A percentile compares a stretch with the other conserved stretches of the same genome.
Conservation (phyloP, 2,888 invertebrate species). For the Drosophila silvestris region DNA sequence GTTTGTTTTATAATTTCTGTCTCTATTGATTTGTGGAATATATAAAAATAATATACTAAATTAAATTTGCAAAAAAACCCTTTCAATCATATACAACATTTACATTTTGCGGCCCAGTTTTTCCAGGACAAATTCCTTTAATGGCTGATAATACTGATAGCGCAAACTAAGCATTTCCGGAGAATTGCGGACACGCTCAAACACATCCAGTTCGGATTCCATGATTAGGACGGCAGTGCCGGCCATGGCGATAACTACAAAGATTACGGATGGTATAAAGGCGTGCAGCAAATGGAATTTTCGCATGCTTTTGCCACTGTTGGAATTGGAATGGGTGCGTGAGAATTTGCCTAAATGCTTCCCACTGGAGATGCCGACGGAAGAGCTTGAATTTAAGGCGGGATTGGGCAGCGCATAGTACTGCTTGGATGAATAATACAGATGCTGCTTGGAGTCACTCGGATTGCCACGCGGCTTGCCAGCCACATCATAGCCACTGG, state of each 20-base stretch:
- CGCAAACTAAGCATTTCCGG: constrained; percentile 92
- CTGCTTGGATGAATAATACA: constrained; percentile 71
- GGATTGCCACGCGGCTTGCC: constrained; percentile 60
- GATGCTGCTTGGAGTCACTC: constrained; percentile 68
- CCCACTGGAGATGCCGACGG: constrained; percentile 47
- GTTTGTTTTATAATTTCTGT: not conserved
- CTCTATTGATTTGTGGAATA: constrained; percentile 3
- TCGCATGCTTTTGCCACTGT: constrained; percentile 84
- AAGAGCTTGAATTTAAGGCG: constrained; percentile 74
- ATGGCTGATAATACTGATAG: constrained; percentile 93
- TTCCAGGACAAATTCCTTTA: constrained; percentile 88
- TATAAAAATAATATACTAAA: constrained; percentile 1
- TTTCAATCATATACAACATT: constrained; percentile 4
- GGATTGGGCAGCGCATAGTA: constrained; percentile 72
- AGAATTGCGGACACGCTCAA: constrained; percentile 89
- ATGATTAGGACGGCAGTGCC: constrained; percentile 90
- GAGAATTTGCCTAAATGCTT: constrained; percentile 52
- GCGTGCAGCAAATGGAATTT: constrained; percentile 89
- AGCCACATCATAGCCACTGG: constrained; percentile 75
- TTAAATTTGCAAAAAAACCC: not conserved
- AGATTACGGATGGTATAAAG: constrained; percentile 91
- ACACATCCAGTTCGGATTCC: constrained; percentile 91
- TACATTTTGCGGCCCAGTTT: constrained; percentile 72
- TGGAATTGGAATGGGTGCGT: constrained; percentile 68
- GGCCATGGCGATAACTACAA: constrained; percentile 90